Base-by-base conservation (phyloP, 2,797 vertebrate species). In the Helarctos malayanus region DNA sequence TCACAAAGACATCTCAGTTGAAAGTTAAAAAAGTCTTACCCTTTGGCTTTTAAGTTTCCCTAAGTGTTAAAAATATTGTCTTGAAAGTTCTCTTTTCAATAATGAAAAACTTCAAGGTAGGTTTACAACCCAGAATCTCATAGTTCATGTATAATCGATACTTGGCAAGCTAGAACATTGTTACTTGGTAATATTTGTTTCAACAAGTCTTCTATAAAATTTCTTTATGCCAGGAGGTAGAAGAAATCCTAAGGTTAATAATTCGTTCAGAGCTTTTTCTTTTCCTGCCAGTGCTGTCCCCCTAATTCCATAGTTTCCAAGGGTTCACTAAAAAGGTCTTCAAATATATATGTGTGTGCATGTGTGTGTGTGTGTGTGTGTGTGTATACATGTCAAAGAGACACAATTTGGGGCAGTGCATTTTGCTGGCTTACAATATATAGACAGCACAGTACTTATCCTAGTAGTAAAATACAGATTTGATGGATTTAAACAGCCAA, bases 81-180 rank as follows among this genome's bases (percentile, higher is more conserved):
- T 95, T 82, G 59, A 79, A 96, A 78, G 23, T 49, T 94, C 29
- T 71, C 52, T 57, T 90, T 54, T 76, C 9, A 84, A 6, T n/a
- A 69, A 38, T 57, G 52, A 13, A 76, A 80, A 83, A 25, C 19
- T 68, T 94, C 14, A 89, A 95, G 12, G 3, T 52, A 35, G 23
- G 21, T 35, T 91, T 89, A 61, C 92, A 93, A 59, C 78, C 8
- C 2, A 63, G 5, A 95, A 54, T 87, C 38, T 78, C 23, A 56
- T 52, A 21, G 1, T 57, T 27, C 56, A 32, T 69, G n/a, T 61
- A 12, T 35, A 65, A 80, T 90, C 95, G 54, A 63, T 25, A 2
- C 1, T 84, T 94, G 7, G 25, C 10, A 71, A 45, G 25, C 16
- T 81, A 91, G 61, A 57, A 78, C 41, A n/a, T 56, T 69, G 16